Conservation (phyloP, 2,888 invertebrate genomes). For the Cephus pulcher region DNA sequence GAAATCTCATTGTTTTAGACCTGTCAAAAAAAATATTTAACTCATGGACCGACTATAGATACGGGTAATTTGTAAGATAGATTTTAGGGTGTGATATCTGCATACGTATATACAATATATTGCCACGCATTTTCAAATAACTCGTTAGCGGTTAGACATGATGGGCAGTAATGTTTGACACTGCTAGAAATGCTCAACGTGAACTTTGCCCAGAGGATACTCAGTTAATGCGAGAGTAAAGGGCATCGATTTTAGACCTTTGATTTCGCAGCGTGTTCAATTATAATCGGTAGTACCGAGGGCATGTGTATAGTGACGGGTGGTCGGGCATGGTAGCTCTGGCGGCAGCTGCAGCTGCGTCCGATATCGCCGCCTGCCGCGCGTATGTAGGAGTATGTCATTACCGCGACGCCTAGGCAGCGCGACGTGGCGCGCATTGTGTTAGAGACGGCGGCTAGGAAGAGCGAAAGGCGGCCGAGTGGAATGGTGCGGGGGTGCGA, state of each 20-base stretch:
- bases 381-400: slow-evolving; percentile 56
- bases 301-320: slow-evolving; percentile 3
- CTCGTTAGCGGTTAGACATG: background rate
- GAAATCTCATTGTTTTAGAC: too few relatives aligned
- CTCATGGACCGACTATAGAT: too few relatives aligned
- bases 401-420: slow-evolving; percentile 58
- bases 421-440: slow-evolving; percentile 50
- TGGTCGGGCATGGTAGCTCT: slow-evolving; percentile 1
- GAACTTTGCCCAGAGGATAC: background rate
- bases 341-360: slow-evolving; percentile 6
- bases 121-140: too few relatives aligned
- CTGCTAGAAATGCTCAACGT: background rate
- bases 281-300: slow-evolving; percentile 34
- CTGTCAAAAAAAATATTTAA: too few relatives aligned
- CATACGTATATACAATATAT: background rate
- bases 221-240: background rate
- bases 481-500: slow-evolving; percentile 21
- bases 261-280: slow-evolving; percentile 39
- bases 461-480: slow-evolving; percentile 28
- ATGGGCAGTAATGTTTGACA: background rate
- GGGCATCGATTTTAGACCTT: background rate
- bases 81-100: background rate
- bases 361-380: background rate
- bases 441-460: slow-evolving; percentile 30
- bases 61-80: background rate